These are phyloP conservation scores for Nemoura dubitans DNA, from an alignment of 2,888 invertebrate genomes.

Conservation along the genomic window DNA sequence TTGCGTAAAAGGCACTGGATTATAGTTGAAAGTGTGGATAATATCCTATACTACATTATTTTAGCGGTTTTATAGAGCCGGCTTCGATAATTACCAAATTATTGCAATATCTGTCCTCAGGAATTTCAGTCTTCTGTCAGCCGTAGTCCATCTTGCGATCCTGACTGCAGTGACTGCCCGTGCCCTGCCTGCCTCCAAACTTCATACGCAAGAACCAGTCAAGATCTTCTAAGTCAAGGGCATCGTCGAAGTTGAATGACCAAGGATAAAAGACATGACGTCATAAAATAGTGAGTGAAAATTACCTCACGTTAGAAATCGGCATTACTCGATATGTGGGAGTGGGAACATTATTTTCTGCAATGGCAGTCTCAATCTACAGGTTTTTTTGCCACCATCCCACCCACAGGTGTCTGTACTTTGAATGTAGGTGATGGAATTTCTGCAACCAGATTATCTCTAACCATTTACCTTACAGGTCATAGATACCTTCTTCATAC, in stretches of 20 bases:
- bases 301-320: not conserved
- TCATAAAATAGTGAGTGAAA: not conserved
- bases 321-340: not conserved
- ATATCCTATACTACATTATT: not conserved
- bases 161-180: too few relatives aligned
- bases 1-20: too few relatives aligned
- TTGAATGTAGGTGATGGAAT: too few relatives aligned
- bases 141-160: constrained; percentile 1
- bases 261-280: not conserved
- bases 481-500: too few relatives aligned
- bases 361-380: too few relatives aligned
- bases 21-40: not conserved
- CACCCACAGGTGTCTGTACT: too few relatives aligned
- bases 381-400: too few relatives aligned
- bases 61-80: not conserved
- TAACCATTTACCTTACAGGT: too few relatives aligned
- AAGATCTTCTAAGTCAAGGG: not conserved
- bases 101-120: not conserved
- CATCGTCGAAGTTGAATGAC: not conserved
- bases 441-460: too few relatives aligned
- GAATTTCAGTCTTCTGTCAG: not conserved
- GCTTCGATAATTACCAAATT: not conserved
- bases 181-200: not conserved
- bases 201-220: not conserved
- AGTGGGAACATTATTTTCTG: not conserved